phyloP scores from a whole-genome alignment of 2,888 invertebrate species.

The Nomada hirtipes region DNA sequence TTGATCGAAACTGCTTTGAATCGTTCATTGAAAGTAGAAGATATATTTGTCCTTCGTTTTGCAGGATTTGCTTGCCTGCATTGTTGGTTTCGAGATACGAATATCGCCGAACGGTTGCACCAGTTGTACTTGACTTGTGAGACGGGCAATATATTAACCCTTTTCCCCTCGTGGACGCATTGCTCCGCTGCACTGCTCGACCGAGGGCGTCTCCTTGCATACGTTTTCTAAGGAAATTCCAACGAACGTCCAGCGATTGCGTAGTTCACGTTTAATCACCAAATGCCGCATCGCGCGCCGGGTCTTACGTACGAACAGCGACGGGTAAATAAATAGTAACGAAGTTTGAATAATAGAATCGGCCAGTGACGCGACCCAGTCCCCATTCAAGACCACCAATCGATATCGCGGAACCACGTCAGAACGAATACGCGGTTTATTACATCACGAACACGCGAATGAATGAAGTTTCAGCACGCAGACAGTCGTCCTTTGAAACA shows the following conservation, averaged over 20 bases:
- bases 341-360: slow-evolving; percentile 26
- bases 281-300: no score
- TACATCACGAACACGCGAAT: slow-evolving; percentile 22
- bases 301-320: no score
- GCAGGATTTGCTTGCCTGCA: neutral
- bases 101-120: slow-evolving; percentile 11
- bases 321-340: slow-evolving; percentile 17
- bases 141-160: slow-evolving; percentile 21
- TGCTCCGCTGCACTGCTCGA: neutral
- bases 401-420: slow-evolving; percentile 34
- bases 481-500: neutral
- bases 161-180: slow-evolving; percentile 13
- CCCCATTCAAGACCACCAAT: slow-evolving; percentile 18
- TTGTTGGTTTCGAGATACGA: slow-evolving; percentile 1
- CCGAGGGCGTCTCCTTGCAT: neutral
- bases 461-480: slow-evolving; percentile 27
- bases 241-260: neutral
- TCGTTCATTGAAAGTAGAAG: no score
- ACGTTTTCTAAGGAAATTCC: neutral
- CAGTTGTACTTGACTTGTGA: slow-evolving; percentile 4
- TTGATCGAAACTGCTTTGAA: no score
- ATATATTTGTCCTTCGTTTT: neutral
- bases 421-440: slow-evolving; percentile 29
- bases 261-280: neutral
- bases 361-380: slow-evolving; percentile 25